Percentiles rank a stretch among this genome's conserved stretches.
phyloP scores from a whole-genome alignment of 2,888 invertebrate genomes.

The Agonopterix alstromeriana region DNA sequence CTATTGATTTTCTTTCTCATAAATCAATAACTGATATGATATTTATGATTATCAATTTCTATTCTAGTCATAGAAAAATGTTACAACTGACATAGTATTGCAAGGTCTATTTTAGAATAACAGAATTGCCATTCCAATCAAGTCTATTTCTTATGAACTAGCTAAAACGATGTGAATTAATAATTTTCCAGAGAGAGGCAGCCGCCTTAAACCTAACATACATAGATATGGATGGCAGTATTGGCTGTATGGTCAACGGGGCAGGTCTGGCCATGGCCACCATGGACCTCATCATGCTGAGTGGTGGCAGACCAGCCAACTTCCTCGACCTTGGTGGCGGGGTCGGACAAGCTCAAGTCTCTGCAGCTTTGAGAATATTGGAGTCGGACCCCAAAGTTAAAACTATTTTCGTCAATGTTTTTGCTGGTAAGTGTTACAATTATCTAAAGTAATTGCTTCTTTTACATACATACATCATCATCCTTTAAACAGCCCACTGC shows the following conservation, averaged over 20 bases:
- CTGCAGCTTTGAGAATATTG: conserved; percentile 93
- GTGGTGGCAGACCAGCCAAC: conserved; percentile 98
- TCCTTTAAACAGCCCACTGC: too few relatives aligned
- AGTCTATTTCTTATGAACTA: too few relatives aligned
- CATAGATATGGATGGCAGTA: conserved; percentile 97
- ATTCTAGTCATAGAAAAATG: too few relatives aligned
- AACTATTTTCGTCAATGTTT: conserved; percentile 97
- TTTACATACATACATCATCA: too few relatives aligned
- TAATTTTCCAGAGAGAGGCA: conserved; percentile 84
- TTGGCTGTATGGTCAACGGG: conserved; percentile 97
- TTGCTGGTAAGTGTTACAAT: conserved; percentile 79
- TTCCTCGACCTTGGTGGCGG: conserved; percentile 98
- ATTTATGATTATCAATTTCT: too few relatives aligned
- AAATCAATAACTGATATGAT: too few relatives aligned
- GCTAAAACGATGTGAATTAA: too few relatives aligned
- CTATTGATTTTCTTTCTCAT: too few relatives aligned
- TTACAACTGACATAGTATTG: too few relatives aligned
- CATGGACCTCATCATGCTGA: conserved; percentile 98
- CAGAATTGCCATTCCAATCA: too few relatives aligned
- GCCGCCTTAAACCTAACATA: conserved; percentile 94
- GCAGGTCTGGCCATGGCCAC: conserved; percentile 99
- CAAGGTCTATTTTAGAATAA: too few relatives aligned
- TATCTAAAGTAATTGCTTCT: too few relatives aligned
- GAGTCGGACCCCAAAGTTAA: conserved; percentile 93
- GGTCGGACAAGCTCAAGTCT: conserved; percentile 95